phyloP scores from a whole-genome alignment of 2,888 invertebrate genomes.

The Drosophila meridionalis region DNA sequence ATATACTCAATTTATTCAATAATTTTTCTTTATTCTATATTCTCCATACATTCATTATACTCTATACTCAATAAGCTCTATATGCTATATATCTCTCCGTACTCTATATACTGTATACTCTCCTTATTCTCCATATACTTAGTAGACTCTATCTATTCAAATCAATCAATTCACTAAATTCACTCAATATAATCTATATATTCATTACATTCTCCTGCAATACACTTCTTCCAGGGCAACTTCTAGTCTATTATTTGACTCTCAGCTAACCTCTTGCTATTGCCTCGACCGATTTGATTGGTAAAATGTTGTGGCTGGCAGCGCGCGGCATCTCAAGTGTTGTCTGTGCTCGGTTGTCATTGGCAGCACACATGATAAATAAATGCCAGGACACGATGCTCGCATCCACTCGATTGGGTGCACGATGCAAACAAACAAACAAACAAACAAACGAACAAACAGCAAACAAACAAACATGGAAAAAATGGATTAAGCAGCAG shows the following conservation, averaged over 20 bases:
- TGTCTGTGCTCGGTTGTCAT: slow-evolving; percentile 46
- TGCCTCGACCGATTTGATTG: slow-evolving; percentile 44
- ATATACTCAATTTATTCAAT: background rate
- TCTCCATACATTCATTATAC: background rate
- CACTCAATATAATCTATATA: background rate
- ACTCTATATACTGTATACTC: background rate
- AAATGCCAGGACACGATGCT: slow-evolving; percentile 38
- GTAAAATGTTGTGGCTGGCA: slow-evolving; percentile 56
- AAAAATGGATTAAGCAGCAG: background rate
- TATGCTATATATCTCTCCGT: background rate
- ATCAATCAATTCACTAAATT: background rate
- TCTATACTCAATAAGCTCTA: background rate
- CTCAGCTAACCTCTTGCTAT: background rate
- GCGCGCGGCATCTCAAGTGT: slow-evolving; percentile 20
- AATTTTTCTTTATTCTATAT: background rate
- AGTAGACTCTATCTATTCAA: background rate
- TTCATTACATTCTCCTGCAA: no score
- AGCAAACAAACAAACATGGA: slow-evolving; percentile 16
- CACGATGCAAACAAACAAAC: background rate
- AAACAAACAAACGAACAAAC: slow-evolving; percentile 18
- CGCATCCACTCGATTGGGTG: slow-evolving; percentile 45
- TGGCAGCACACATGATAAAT: slow-evolving; percentile 62
- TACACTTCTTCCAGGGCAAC: background rate
- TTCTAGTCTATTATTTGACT: background rate
- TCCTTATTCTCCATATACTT: background rate